A percentile compares a stretch with the other conserved stretches of the same genome.
These are phyloP conservation scores for Hylyphantes graminicola DNA, from an alignment of 1,140 invertebrate genomes.

Conservation along the genomic window DNA sequence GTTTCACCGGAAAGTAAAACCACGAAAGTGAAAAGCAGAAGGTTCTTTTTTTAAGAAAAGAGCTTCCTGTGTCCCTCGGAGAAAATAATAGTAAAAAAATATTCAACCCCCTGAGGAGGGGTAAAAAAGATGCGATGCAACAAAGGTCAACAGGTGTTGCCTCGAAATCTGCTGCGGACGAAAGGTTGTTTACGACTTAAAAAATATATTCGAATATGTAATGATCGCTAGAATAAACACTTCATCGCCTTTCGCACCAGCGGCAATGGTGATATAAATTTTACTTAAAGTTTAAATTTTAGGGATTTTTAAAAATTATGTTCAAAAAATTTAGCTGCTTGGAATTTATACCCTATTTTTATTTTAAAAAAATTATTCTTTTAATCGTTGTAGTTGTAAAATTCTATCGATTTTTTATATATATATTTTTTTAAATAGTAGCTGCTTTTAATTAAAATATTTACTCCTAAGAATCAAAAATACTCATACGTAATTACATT, in stretches of 20 bases:
- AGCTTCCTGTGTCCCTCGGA: slow-evolving; percentile 49
- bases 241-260: slow-evolving; percentile 15
- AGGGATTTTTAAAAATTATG: too few species aligned
- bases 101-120: slow-evolving; percentile 11
- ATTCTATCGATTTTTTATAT: too few species aligned
- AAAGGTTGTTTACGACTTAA: slow-evolving; percentile 54
- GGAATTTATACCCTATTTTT: too few species aligned
- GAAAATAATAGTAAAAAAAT: slow-evolving; percentile 17
- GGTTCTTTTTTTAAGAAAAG: slow-evolving; percentile 8
- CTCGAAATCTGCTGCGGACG: slow-evolving; percentile 13
- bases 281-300: too few species aligned
- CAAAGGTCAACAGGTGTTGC: slow-evolving; percentile 59
- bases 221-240: slow-evolving; percentile 25
- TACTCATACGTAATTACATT: too few species aligned
- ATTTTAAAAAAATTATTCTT: too few species aligned
- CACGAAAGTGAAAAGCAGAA: slow-evolving; percentile 52
- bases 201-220: slow-evolving; percentile 10
- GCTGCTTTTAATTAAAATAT: too few species aligned
- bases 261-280: neutral
- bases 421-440: too few species aligned
- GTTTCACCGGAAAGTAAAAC: slow-evolving; percentile 55
- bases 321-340: too few species aligned
- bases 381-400: too few species aligned
- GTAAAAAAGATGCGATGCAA: slow-evolving; percentile 36
- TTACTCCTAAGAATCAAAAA: too few species aligned